Evolutionary conservation across 2,888 invertebrate species (phyloP).

Genomic region (Drosophila picticornis): DNA sequence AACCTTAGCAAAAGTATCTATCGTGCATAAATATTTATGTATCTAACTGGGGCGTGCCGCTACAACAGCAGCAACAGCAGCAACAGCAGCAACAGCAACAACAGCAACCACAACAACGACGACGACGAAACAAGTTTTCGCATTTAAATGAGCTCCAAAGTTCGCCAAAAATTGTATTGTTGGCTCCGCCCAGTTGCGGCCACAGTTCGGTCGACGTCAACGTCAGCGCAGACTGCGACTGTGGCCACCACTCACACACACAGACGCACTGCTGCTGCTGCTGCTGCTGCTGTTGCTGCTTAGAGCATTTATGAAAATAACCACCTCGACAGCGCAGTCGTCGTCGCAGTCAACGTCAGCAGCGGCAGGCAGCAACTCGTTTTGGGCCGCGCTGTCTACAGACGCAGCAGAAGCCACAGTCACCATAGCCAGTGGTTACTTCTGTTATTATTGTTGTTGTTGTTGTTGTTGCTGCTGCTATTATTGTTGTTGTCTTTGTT

Average conservation of each 20-base stretch:
- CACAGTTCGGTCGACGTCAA: constrained; percentile 13
- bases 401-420: constrained; percentile 40
- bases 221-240: constrained; percentile 9
- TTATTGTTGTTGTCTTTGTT: constrained; percentile 60
- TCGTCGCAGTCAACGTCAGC: constrained; percentile 24
- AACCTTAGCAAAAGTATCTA: constrained; percentile 77
- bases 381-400: constrained; percentile 60
- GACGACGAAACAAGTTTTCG: constrained; percentile 57
- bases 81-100: constrained; percentile 1
- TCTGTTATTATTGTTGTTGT: constrained; percentile 22
- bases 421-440: constrained; percentile 52
- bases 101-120: constrained; percentile 9
- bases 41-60: constrained; percentile 83
- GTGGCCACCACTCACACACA: constrained; percentile 30
- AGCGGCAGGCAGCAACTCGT: constrained; percentile 56
- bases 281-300: constrained; percentile 40
- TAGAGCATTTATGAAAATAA: constrained; percentile 68
- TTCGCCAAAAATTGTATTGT: constrained; percentile 65
- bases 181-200: constrained; percentile 80
- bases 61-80: constrained; percentile 51
- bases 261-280: constrained; percentile 15
- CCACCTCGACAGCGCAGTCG: constrained; percentile 57
- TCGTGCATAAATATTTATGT: constrained; percentile 81
- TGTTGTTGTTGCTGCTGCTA: constrained; percentile 27
- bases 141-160: constrained; percentile 75